Evolutionary conservation across 2,888 invertebrate genomes (phyloP).

Genomic region (Xanthia togata): DNA sequence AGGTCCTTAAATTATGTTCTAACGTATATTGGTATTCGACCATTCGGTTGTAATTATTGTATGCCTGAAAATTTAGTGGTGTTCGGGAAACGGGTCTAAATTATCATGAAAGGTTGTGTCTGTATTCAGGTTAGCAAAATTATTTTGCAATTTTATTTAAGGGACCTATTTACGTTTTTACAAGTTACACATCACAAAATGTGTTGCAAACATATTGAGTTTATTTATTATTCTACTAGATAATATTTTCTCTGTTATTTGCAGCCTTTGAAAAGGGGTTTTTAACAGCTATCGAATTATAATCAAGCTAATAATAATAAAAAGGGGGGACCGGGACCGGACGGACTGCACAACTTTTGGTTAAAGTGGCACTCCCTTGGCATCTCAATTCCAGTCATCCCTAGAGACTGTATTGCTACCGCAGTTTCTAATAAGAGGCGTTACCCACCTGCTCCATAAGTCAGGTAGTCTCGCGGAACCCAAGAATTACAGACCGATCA

Average conservation of each 20-base stretch:
- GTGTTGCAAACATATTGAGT: not conserved
- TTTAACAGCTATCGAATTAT: not conserved
- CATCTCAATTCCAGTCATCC: too few relatives aligned
- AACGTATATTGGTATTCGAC: constrained; percentile 64
- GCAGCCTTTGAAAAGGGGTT: not conserved
- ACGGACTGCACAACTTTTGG: too few relatives aligned
- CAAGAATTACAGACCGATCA: too few relatives aligned
- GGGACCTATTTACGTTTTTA: not conserved
- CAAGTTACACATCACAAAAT: not conserved
- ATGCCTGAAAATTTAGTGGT: constrained; percentile 37
- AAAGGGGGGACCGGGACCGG: too few relatives aligned
- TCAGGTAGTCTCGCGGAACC: too few relatives aligned
- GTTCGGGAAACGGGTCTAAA: constrained; percentile 23
- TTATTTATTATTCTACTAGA: not conserved
- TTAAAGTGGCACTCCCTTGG: too few relatives aligned
- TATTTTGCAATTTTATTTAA: constrained; percentile 7
- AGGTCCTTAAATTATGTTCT: constrained; percentile 50
- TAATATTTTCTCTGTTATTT: not conserved
- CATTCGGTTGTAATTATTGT: constrained; percentile 39
- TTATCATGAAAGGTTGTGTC: constrained; percentile 19
- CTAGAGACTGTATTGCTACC: too few relatives aligned
- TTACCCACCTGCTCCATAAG: too few relatives aligned
- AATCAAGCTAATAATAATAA: too few relatives aligned
- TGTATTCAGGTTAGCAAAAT: constrained; percentile 25
- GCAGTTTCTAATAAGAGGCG: too few relatives aligned